Percentiles rank a stretch among this genome's conserved stretches.
Conservation (phyloP, 37 sponge, comb jelly and placozoan species). For the Axinella damicornis region DNA sequence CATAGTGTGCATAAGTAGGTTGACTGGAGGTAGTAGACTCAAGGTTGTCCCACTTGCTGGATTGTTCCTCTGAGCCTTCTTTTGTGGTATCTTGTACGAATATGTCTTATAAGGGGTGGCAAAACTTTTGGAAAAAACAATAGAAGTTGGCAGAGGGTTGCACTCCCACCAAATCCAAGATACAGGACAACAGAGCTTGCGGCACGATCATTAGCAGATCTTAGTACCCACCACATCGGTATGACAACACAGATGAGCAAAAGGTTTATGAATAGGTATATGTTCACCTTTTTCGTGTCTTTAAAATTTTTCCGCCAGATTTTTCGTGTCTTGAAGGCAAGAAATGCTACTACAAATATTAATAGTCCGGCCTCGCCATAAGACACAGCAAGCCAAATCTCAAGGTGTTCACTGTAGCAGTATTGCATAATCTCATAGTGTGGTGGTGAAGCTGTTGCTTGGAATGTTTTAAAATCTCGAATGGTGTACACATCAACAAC, state of each 20-base stretch:
- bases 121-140: constrained; percentile 36
- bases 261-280: constrained; percentile 3
- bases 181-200: not conserved
- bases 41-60: too few species aligned
- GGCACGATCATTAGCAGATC: not conserved
- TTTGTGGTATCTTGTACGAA: not conserved
- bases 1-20: too few species aligned
- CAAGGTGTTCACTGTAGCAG: constrained; percentile 9
- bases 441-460: not conserved
- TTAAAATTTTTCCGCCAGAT: constrained; percentile 36
- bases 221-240: constrained; percentile 20
- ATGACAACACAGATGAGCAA: not conserved
- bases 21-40: too few species aligned
- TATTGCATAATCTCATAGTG: constrained; percentile 9
- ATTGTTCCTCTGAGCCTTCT: not conserved
- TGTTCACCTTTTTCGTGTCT: constrained; percentile 54
- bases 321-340: constrained; percentile 42
- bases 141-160: constrained; percentile 15
- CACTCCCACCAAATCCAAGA: constrained; percentile 2
- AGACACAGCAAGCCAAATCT: constrained; percentile 13
- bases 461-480: not conserved
- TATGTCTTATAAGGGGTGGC: constrained; percentile 10
- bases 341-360: constrained; percentile 12
- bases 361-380: constrained; percentile 1
- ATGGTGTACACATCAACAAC: not conserved